Evolutionary conservation across 1,140 invertebrate species (phyloP).

Genomic region (Drosophila ficusphila): DNA sequence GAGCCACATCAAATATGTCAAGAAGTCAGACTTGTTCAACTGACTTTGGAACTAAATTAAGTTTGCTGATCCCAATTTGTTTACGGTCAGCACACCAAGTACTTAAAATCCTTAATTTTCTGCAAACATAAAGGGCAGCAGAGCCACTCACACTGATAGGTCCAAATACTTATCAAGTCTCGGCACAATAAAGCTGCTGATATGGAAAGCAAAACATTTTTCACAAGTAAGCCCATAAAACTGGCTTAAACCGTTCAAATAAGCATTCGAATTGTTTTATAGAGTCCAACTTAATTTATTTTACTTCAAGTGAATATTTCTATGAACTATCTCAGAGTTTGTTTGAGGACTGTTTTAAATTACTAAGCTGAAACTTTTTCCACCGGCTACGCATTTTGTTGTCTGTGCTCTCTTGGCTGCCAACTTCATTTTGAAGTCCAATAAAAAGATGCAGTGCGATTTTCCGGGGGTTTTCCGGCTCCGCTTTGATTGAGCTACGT

Average conservation of each 20-base stretch:
- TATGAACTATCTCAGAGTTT: not conserved
- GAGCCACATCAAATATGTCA: constrained; percentile 14
- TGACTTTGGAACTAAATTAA: constrained; percentile 23
- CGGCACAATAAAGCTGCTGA: no score
- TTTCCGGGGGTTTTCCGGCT: constrained; percentile 1
- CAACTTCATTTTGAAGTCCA: constrained; percentile 46
- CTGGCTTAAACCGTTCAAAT: no score
- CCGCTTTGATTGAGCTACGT: constrained; percentile 65
- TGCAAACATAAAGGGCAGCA: not conserved
- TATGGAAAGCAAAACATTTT: no score
- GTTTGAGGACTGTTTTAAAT: not conserved
- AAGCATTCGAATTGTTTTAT: no score
- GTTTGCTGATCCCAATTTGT: constrained; percentile 23
- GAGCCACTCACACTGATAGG: not conserved
- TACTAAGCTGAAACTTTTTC: not conserved
- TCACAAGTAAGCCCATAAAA: no score
- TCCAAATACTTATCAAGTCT: not conserved
- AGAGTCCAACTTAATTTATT: no score
- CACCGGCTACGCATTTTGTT: not conserved
- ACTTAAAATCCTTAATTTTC: not conserved
- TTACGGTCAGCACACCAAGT: not conserved
- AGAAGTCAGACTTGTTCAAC: constrained; percentile 7
- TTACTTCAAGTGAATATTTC: constrained; percentile 1
- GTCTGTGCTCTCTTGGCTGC: not conserved
- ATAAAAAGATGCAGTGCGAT: constrained; percentile 25